Evolutionary conservation across 2,113 vertebrate species (phyloP).

Genomic region (Bungarus multicinctus): DNA sequence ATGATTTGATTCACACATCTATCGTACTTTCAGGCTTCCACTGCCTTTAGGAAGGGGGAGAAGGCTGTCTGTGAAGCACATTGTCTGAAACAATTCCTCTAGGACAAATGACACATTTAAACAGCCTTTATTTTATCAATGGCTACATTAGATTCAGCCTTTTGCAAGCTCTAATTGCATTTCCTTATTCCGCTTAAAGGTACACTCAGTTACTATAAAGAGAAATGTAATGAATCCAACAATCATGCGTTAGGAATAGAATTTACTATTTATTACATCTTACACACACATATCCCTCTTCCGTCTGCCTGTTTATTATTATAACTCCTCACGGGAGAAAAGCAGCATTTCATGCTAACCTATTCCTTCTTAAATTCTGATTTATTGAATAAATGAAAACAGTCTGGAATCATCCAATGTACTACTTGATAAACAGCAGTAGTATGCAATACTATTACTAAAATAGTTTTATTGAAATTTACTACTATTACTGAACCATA

Average conservation of each 20-base stretch:
- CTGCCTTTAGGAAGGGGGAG: neutral
- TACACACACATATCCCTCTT: neutral
- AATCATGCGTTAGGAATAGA: neutral
- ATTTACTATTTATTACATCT: neutral
- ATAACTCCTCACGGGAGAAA: neutral
- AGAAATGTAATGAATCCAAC: neutral
- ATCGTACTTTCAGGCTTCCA: neutral
- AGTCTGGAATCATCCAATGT: neutral
- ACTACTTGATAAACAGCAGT: neutral
- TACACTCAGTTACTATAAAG: neutral
- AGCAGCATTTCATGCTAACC: neutral
- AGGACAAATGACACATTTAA: conserved; percentile 25
- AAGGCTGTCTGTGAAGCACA: conserved; percentile 37
- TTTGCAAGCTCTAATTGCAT: conserved; percentile 36
- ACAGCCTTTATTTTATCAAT: conserved; percentile 42
- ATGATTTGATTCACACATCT: neutral
- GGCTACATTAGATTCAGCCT: conserved; percentile 47
- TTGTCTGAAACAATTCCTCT: conserved; percentile 39
- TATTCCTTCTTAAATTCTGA: neutral
- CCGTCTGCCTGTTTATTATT: neutral
- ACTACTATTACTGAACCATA: neutral
- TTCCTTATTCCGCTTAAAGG: neutral
- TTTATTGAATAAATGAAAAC: neutral
- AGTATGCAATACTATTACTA: neutral
- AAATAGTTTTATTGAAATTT: neutral